Evolutionary conservation across 2,113 vertebrate species (phyloP), one percentile per base, ranked within the genome.

Genomic region (Hystrix cristata): DNA sequence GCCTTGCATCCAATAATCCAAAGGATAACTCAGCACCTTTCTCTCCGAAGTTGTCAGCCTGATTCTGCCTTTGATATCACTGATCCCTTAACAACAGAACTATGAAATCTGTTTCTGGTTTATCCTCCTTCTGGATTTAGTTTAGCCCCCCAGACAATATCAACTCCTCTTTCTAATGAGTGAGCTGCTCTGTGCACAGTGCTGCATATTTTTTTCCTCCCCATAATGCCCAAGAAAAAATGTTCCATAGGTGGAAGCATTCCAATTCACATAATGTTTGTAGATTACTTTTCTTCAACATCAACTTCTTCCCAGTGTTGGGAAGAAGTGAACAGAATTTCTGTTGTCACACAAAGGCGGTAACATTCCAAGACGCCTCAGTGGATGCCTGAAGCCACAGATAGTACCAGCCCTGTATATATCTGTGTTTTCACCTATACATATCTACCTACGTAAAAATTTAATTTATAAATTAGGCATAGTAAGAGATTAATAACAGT

Each of bases 261-360:
- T 87, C 38, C 79, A 80, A 88, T 80, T 91, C 59, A 60, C 38
- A 18, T 14, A 69, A 46, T 65, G 57, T 51, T 59, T 64, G 4
- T 59, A 76, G 43, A 81, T 83, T 53, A 19, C 25, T 91, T 85
- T 87, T 95, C 67, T 83, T 89, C 48, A 87, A 71, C 78, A 87
- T 92, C 55, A 78, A 21, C 71, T 53, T 79, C 38, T 38, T 38
- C 38, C 38, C 38, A 38, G 38, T 38, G 38, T 31, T 78, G 53
- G 31, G 64, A 65, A 76, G 38, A 90, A 92, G 23, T 51, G 21
- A 81, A 51, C 34, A 91, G 48, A 48, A 21, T 67, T 90, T 72
- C 55, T 72, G 25, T 13, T 95, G 64, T 90, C 60, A 94, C 60
- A 89, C 19, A 55, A 67, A 85, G 46, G 65, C 7, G 74, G 59